Conservation (phyloP, 1,140 invertebrate species). For the Heliconius hermathena region DNA sequence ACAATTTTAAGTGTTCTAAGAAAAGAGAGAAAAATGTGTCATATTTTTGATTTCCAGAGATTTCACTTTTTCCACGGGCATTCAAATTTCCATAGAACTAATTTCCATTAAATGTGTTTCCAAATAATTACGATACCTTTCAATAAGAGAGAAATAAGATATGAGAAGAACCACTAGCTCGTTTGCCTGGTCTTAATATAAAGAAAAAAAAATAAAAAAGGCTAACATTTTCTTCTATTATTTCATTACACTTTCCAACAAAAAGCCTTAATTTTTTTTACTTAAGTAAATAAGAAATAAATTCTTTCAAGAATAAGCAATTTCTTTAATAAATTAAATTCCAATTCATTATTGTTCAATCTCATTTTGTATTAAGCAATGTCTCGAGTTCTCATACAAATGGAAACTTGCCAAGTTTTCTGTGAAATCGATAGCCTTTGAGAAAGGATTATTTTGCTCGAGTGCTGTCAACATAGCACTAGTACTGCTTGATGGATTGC, state of each 20-base stretch:
- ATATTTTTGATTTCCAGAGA: no score
- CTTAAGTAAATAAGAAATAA: neutral
- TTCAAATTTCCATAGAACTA: no score
- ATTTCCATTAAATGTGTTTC: no score
- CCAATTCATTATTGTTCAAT: slow-evolving; percentile 11
- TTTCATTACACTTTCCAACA: neutral
- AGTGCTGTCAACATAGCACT: neutral
- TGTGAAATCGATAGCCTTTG: slow-evolving; percentile 49
- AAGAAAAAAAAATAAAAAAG: no score
- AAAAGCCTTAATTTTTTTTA: neutral
- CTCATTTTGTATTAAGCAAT: slow-evolving; percentile 17
- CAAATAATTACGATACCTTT: no score
- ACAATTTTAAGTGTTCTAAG: no score
- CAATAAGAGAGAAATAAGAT: no score
- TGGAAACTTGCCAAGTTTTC: slow-evolving; percentile 55
- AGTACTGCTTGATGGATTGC: neutral
- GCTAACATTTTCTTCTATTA: neutral
- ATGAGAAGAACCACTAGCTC: no score
- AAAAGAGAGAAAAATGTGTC: no score
- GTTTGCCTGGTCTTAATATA: no score
- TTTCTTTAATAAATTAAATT: slow-evolving; percentile 11
- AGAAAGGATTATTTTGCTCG: slow-evolving; percentile 44
- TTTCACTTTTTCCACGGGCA: no score
- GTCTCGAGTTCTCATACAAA: slow-evolving; percentile 34
- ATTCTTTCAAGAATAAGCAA: slow-evolving; percentile 9